Conservation (phyloP, 2,888 invertebrate genomes). For the Microplitis deprimator region DNA sequence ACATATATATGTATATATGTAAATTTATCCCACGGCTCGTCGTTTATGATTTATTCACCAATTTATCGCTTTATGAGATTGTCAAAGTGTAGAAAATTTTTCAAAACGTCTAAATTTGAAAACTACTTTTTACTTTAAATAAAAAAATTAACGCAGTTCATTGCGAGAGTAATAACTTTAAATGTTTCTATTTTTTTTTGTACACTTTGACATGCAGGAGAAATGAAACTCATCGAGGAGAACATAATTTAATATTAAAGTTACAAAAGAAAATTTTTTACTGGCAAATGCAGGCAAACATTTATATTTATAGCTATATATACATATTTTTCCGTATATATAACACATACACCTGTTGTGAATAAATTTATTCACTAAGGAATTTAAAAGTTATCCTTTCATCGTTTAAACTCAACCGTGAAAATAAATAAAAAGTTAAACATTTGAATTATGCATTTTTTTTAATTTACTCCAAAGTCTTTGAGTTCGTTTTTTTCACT, state of each 20-base stretch:
- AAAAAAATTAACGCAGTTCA: not conserved
- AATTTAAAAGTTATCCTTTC: not conserved
- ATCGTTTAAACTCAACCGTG: not conserved
- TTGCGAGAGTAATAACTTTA: not conserved
- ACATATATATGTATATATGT: not conserved
- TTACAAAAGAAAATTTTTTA: not conserved
- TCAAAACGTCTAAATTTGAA: not conserved
- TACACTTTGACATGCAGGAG: not conserved
- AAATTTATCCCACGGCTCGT: constrained; percentile 43
- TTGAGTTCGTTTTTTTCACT: too few species aligned
- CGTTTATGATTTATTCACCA: constrained; percentile 44
- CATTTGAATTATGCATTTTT: too few species aligned
- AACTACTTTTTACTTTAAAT: not conserved
- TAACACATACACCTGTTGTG: not conserved
- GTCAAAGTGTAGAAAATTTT: not conserved
- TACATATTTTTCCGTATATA: too few species aligned
- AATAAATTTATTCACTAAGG: not conserved
- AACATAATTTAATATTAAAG: not conserved
- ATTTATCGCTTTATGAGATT: constrained; percentile 41
- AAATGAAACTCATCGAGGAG: not conserved
- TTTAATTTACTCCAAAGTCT: too few species aligned
- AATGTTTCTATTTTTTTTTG: not conserved
- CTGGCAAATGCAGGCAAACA: not conserved
- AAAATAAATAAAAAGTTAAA: not conserved
- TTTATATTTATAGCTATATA: too few species aligned